These are phyloP conservation scores for Eclectus roratus DNA, from an alignment of 2,113 vertebrate genomes.

Conservation along the genomic window DNA sequence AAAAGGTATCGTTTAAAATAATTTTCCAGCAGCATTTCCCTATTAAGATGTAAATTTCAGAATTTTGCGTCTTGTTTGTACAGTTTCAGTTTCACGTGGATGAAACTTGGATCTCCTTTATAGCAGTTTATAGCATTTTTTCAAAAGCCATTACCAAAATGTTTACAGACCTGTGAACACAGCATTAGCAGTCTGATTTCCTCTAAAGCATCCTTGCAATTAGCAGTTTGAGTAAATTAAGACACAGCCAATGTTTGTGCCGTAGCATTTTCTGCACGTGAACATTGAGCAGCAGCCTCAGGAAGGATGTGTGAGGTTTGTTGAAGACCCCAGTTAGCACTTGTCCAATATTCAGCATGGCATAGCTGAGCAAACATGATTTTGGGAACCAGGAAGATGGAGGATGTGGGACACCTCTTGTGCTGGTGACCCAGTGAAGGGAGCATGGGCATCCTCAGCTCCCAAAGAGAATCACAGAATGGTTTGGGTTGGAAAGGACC, in stretches of 20 bases:
- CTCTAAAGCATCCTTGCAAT: background rate
- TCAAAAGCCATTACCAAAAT: background rate
- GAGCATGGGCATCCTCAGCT: background rate
- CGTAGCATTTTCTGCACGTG: background rate
- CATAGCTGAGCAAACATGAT: background rate
- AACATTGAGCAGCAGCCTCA: background rate
- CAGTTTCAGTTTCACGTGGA: background rate
- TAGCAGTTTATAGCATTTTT: background rate
- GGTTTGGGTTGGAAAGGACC: background rate
- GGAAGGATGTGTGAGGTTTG: background rate
- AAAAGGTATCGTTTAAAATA: background rate
- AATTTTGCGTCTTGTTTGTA: background rate
- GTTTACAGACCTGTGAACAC: background rate
- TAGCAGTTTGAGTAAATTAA: background rate
- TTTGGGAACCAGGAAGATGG: background rate
- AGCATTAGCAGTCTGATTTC: background rate
- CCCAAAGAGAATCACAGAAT: background rate
- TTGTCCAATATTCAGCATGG: background rate
- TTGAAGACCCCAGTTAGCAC: background rate
- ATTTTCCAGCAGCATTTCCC: background rate
- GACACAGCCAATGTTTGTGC: background rate
- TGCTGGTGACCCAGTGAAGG: background rate
- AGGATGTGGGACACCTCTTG: rapidly evolving
- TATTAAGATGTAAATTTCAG: background rate
- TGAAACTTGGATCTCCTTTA: background rate